A percentile compares a stretch with the other conserved stretches of the same genome.
Conservation (phyloP, 2,888 invertebrate genomes). For the Xylota sylvarum region DNA sequence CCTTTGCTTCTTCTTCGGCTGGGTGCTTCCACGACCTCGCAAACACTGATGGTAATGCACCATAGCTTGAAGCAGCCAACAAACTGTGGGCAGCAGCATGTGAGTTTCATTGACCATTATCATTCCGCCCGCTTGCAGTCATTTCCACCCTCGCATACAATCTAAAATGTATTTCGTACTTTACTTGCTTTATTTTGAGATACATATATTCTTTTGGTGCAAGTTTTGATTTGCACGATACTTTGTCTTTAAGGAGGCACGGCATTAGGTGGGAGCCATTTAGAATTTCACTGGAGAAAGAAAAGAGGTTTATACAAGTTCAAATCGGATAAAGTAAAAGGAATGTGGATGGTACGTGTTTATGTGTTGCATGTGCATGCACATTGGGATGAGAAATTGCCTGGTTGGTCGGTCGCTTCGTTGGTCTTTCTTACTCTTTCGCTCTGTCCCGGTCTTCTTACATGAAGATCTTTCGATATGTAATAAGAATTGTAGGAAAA, state of each 20-base stretch:
- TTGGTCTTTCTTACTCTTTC: not conserved
- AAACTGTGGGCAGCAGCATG: slow-evolving; percentile 19
- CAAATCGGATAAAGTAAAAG: slow-evolving; percentile 64
- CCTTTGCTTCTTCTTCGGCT: slow-evolving; percentile 51
- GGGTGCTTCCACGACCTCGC: slow-evolving; percentile 11
- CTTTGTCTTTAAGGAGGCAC: slow-evolving; percentile 34
- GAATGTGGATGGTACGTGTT: slow-evolving; percentile 69
- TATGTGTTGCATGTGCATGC: slow-evolving; percentile 66
- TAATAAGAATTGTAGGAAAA: slow-evolving; percentile 54
- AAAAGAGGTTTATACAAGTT: slow-evolving; percentile 52
- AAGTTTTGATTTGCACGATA: slow-evolving; percentile 54
- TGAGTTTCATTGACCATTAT: slow-evolving; percentile 61
- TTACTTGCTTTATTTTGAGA: not conserved
- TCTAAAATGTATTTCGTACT: not conserved
- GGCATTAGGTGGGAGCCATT: slow-evolving; percentile 46
- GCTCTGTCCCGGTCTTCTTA: slow-evolving; percentile 20
- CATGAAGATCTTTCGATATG: slow-evolving; percentile 28
- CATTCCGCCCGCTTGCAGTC: slow-evolving; percentile 33
- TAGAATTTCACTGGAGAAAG: slow-evolving; percentile 39
- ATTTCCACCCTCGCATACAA: slow-evolving; percentile 58
- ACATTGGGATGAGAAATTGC: slow-evolving; percentile 63
- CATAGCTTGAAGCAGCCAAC: slow-evolving; percentile 45
- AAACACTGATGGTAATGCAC: slow-evolving; percentile 66
- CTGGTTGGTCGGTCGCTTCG: not conserved
- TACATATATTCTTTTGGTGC: slow-evolving; percentile 21